Evolutionary conservation across 2,797 vertebrate genomes (phyloP), one percentile per base, ranked within the genome.

Genomic region (Helostoma temminkii): DNA sequence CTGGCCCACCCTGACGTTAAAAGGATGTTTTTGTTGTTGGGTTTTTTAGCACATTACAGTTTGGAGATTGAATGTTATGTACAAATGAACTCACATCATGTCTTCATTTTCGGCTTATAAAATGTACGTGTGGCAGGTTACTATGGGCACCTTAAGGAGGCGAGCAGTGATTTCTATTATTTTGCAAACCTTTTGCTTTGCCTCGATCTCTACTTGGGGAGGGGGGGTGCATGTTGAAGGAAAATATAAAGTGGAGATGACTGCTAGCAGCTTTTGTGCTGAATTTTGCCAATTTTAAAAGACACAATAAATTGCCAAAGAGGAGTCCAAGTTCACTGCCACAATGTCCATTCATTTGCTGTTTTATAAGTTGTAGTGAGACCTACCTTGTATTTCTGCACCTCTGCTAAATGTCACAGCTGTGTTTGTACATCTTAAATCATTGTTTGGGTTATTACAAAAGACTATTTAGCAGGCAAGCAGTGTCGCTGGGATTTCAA

Each of bases 1-100:
- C 71, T 65, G 79, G 74, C 79, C 85, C 79, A 80, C 78, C 68
- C 71, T 76, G 37, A 84, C 88, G 67, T 87, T 81, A 75, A 81
- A 73, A 81, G 56, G 74, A 41, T 74, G 58, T 79, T 82, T 81
- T 47, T 74, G 53, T 77, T 63, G 55, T 58, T 21, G 19, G 9
- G 9, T 50, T 30, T 72, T 43, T 66, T 61, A 42, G 66, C 74
- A 66, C 64, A 57, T 75, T 71, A 63, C 22, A 18, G 34, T 74
- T 77, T 74, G 48, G 49, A 75, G 67, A 79, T 58, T 73, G 55
- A 52, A 68, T 60, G 54, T 52, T 36, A 61, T 58, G 62, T 82
- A 41, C 48, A 64, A 70, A 21, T 60, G 66, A 77, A 70, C 36
- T 73, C 42, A 22, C 21, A 48, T 6, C 49, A 24, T 62, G 47